Evolutionary conservation across 2,113 vertebrate species (phyloP).

Genomic region (Podarcis cretensis): DNA sequence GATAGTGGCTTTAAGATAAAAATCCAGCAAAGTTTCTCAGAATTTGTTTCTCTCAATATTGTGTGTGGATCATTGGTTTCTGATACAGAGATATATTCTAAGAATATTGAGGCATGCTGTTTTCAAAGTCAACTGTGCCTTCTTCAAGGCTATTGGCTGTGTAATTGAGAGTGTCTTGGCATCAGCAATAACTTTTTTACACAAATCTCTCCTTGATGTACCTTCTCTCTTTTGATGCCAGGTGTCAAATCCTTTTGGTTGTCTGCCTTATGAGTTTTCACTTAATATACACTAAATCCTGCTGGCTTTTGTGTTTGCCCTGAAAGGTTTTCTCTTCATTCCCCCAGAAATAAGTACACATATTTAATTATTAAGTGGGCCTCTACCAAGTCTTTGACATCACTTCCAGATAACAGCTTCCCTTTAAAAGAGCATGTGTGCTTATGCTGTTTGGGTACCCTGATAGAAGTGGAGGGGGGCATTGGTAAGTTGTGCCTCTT

Average conservation of each 20-base stretch:
- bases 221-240: conserved; percentile 65
- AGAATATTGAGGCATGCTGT: background rate
- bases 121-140: background rate
- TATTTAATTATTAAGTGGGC: background rate
- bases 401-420: background rate
- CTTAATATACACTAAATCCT: conserved; percentile 20
- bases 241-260: conserved; percentile 42
- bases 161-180: background rate
- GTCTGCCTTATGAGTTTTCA: conserved; percentile 12
- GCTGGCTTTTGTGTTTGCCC: fast-evolving
- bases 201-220: conserved; percentile 54
- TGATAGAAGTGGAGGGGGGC: background rate
- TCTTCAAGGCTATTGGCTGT: conserved; percentile 28
- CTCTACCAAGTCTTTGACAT: background rate
- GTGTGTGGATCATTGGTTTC: background rate
- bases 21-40: background rate
- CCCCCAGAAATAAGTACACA: background rate
- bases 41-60: background rate
- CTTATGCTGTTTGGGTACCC: background rate
- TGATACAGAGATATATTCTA: fast-evolving
- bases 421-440: background rate
- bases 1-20: background rate
- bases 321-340: background rate
- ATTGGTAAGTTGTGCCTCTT: too few relatives aligned
- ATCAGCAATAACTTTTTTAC: background rate